These are phyloP conservation scores for Psilanteris sp. DNA, from an alignment of 1,140 invertebrate species.

Conservation along the genomic window DNA sequence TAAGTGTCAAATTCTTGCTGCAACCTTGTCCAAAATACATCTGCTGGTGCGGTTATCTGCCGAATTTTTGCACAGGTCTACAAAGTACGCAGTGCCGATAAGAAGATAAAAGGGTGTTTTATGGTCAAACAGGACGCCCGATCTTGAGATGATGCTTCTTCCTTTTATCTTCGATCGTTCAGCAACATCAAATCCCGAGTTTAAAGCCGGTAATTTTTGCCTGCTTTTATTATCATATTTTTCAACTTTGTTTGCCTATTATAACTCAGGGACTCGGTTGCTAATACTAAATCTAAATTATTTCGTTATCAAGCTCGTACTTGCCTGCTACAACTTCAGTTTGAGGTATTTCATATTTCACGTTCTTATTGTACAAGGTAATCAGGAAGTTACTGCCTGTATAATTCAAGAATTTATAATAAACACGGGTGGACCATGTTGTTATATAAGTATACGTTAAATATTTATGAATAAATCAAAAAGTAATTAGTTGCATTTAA, in stretches of 20 bases:
- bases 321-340: slow-evolving; percentile 2
- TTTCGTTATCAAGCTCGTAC: slow-evolving; percentile 9
- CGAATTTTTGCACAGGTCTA: slow-evolving; percentile 68
- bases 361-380: too few relatives aligned
- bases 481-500: slow-evolving; percentile 3
- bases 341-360: too few relatives aligned
- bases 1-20: slow-evolving; percentile 55
- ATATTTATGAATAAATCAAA: too few relatives aligned
- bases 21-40: slow-evolving; percentile 80
- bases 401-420: too few relatives aligned
- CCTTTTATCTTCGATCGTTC: slow-evolving; percentile 69
- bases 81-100: slow-evolving; percentile 71
- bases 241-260: too few relatives aligned
- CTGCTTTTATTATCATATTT: too few relatives aligned
- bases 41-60: slow-evolving; percentile 80
- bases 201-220: slow-evolving; percentile 22
- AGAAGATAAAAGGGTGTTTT: slow-evolving; percentile 71
- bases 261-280: slow-evolving; percentile 67
- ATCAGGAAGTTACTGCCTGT: too few relatives aligned
- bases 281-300: slow-evolving; percentile 41
- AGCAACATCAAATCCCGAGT: slow-evolving; percentile 61
- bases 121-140: slow-evolving; percentile 7
- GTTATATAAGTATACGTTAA: too few relatives aligned
- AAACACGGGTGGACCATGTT: too few relatives aligned
- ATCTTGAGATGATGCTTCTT: slow-evolving; percentile 16